A percentile compares a stretch with the other conserved stretches of the same genome.
These are phyloP conservation scores for Macrobrachium rosenbergii DNA, from an alignment of 1,140 invertebrate genomes.

Conservation along the genomic window DNA sequence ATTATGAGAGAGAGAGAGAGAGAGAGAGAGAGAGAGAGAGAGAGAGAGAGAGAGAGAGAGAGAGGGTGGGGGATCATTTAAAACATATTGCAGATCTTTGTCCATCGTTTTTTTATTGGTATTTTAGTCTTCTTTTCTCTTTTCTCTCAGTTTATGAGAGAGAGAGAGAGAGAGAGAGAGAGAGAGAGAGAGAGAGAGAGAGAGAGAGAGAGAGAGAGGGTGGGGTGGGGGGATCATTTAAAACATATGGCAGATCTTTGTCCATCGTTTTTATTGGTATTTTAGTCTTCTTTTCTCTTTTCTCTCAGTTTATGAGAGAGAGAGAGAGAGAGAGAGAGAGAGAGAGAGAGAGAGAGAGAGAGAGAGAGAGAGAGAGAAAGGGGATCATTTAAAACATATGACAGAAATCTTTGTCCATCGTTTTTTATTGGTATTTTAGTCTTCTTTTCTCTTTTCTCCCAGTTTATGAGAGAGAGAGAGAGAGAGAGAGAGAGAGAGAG, in stretches of 20 bases:
- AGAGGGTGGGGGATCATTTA: not conserved
- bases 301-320: too few relatives aligned
- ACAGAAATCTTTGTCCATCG: not conserved
- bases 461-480: not conserved
- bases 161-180: conserved; percentile 21
- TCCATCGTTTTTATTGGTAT: too few relatives aligned
- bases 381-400: too few relatives aligned
- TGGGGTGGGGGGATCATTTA: too few relatives aligned
- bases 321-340: too few relatives aligned
- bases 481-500: conserved; percentile 12
- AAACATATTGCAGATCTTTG: too few relatives aligned
- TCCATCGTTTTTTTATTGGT: too few relatives aligned
- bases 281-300: too few relatives aligned
- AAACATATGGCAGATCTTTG: not conserved
- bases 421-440: too few relatives aligned
- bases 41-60: conserved; percentile 35
- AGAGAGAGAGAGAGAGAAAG: conserved; percentile 35
- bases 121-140: too few relatives aligned
- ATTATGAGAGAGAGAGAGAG: not conserved
- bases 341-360: conserved; percentile 31
- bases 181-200: conserved; percentile 22
- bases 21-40: conserved; percentile 14
- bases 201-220: not conserved
- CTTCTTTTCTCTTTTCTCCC: too few relatives aligned
- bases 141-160: not conserved